These are phyloP conservation scores for Drosophila testacea DNA, from an alignment of 2,888 invertebrate species.

Conservation along the genomic window DNA sequence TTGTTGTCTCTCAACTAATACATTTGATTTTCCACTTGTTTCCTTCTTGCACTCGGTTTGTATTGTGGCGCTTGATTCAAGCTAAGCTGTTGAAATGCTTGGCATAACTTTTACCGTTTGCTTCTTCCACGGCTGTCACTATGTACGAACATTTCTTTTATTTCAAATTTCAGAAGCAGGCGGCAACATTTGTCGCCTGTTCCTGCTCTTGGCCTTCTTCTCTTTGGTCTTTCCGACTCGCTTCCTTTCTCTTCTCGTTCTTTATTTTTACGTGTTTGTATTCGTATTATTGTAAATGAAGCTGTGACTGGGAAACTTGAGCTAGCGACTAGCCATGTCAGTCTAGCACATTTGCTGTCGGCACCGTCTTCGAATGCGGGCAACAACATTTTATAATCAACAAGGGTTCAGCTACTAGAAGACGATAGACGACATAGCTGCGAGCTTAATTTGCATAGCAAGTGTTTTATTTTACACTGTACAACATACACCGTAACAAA, in stretches of 20 bases:
- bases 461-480: constrained; percentile 41
- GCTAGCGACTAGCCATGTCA: constrained; percentile 44
- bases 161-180: constrained; percentile 58
- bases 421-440: constrained; percentile 5
- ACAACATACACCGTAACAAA: constrained; percentile 11
- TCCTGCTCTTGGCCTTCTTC: constrained; percentile 35
- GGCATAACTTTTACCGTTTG: constrained; percentile 63
- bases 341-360: constrained; percentile 39
- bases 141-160: constrained; percentile 51
- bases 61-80: constrained; percentile 56
- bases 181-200: constrained; percentile 43
- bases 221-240: constrained; percentile 7
- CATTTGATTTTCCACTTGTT: constrained; percentile 7
- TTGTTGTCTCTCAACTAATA: not conserved
- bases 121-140: constrained; percentile 7
- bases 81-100: constrained; percentile 66
- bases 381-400: constrained; percentile 33
- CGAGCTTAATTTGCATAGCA: constrained; percentile 31
- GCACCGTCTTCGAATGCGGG: constrained; percentile 28
- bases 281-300: constrained; percentile 54
- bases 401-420: constrained; percentile 30
- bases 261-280: not conserved
- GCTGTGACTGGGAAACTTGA: constrained; percentile 28
- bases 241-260: not conserved
- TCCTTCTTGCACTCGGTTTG: constrained; percentile 24